Evolutionary conservation across 2,113 vertebrate genomes (phyloP), one percentile per base, ranked within the genome.

Genomic region (Chauna torquata): DNA sequence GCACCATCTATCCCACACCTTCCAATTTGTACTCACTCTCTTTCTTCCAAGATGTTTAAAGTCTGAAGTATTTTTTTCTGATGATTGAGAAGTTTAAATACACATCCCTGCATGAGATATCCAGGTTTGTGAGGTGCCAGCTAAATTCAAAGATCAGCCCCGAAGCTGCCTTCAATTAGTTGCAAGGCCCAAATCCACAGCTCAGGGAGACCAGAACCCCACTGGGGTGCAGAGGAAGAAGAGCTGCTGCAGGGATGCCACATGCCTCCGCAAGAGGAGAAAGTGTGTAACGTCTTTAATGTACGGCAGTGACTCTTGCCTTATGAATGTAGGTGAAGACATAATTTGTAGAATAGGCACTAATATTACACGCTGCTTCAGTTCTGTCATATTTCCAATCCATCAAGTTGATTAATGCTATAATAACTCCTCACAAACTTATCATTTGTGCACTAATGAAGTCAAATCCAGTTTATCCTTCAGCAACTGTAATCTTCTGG

Each of bases 391-490:
- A 98, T 98, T 98, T 98, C 97, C 97, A 98, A 98, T 98, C 98
- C 98, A 98, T 98, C 98, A 98, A 98, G 92, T 98, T 98, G 98
- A 98, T 98, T 98, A 98, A 98, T 98, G 98, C 93, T 95, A 96
- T 98, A 98, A 98, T 98, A 98, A 98, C 97, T 98, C 96, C 97
- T 97, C 93, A 98, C 96, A 98, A 98, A 98, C 97, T 97, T 98
- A 98, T 98, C 97, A 98, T 98, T 98, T 98, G 97, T 97, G 96
- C 97, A 98, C 97, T 98, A 98, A 98, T 98, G 98, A 98, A 98
- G 98, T 98, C 98, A 98, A 98, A 98, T 91, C 82, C 97, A 98
- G 97, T 98, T 98, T 98, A 98, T 98, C 98, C 97, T 98, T 98
- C 89, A 93, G 98, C 97, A 97, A 97, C 97, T 96, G 91, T 93